Conservation (phyloP, 92 coral and sea anemone species). For the Palythoa grandiflora region DNA sequence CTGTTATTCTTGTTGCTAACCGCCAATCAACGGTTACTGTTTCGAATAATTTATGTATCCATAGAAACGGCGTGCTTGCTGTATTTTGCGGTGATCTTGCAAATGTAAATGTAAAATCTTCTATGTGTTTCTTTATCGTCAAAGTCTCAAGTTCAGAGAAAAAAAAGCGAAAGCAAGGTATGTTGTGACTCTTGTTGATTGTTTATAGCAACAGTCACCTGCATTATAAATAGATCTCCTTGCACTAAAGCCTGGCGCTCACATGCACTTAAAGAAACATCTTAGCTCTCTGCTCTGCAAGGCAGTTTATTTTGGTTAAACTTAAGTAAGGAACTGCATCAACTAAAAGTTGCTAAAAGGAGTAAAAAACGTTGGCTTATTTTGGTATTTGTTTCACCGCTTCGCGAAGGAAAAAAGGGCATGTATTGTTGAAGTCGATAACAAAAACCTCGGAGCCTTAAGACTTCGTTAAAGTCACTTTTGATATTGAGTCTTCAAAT, state of each 20-base stretch:
- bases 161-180: not conserved
- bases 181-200: not conserved
- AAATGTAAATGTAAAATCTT: not conserved
- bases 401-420: no score
- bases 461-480: no score
- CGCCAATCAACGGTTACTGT: not conserved
- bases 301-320: constrained; percentile 4
- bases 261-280: not conserved
- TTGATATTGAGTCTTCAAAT: no score
- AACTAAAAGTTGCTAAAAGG: not conserved
- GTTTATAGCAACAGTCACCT: not conserved
- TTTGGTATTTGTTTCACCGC: not conserved
- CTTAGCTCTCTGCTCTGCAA: not conserved
- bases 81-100: constrained; percentile 9
- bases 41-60: not conserved
- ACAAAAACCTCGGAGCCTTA: no score
- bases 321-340: not conserved
- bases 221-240: not conserved
- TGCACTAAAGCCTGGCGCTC: not conserved
- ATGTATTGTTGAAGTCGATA: no score
- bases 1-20: not conserved
- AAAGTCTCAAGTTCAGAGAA: not conserved
- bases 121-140: not conserved
- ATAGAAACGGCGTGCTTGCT: not conserved
- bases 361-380: not conserved